Percentiles rank a stretch among this genome's conserved stretches.
These are phyloP conservation scores for Bellardia bayeri DNA, from an alignment of 2,888 invertebrate genomes.

Conservation along the genomic window DNA sequence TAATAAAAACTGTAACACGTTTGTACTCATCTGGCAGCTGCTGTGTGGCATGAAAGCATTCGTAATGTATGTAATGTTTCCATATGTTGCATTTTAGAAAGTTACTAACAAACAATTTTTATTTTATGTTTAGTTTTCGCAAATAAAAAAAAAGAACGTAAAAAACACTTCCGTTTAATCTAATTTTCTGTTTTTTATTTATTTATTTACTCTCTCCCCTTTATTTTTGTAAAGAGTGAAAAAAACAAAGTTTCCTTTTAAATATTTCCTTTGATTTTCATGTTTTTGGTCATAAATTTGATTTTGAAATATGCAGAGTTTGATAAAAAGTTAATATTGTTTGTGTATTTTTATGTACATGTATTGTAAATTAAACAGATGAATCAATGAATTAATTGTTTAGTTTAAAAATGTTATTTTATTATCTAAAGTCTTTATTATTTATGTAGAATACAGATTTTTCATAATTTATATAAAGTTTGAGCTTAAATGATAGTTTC, in stretches of 20 bases:
- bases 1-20: conserved; percentile 45
- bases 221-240: conserved; percentile 9
- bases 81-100: conserved; percentile 71
- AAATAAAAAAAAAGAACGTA: conserved; percentile 13
- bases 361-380: conserved; percentile 8
- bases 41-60: conserved; percentile 39
- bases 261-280: conserved; percentile 62
- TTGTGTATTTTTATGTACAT: not conserved
- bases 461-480: no score
- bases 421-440: no score
- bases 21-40: conserved; percentile 25
- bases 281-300: conserved; percentile 61
- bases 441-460: no score
- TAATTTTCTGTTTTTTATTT: conserved; percentile 53
- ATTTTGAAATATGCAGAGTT: conserved; percentile 57
- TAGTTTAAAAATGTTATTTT: not conserved
- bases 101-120: conserved; percentile 26
- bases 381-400: conserved; percentile 32
- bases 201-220: conserved; percentile 11
- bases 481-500: no score
- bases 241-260: conserved; percentile 47
- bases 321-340: conserved; percentile 37
- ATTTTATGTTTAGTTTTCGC: conserved; percentile 46
- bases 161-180: conserved; percentile 70
- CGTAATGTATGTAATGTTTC: conserved; percentile 55